Evolutionary conservation across 2,797 vertebrate genomes (phyloP), one percentile per base, ranked within the genome.

Genomic region (Sylvilagus floridanus): DNA sequence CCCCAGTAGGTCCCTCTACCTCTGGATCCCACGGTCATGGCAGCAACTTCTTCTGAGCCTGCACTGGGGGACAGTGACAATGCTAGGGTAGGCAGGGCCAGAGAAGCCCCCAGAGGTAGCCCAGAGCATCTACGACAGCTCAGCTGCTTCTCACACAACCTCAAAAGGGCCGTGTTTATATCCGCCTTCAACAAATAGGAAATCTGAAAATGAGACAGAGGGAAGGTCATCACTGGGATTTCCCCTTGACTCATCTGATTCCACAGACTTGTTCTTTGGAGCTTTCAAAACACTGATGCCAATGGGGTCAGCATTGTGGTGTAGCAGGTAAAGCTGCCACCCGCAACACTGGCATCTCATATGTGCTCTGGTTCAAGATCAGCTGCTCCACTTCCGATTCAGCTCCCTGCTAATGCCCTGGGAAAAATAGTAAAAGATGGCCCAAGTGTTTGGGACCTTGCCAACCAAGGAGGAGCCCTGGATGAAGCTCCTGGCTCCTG

Each of bases 241-340:
- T 81, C 76, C 95, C 26, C 35, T 77, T 42, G 50, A 66, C 63
- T 84, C 92, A 28, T 63, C 77, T 76, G 50, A 93, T 92, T 90
- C 54, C 42, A 85, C 85, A 85, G 66, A 76, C 16, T 37, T 30
- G 28, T 77, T n/a, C 90, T 91, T 88, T 32, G 32, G 60, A 90
- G 26, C 30, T 88, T 71, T 84, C 22, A 68, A 95, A 93, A 90
- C 21, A 76, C 0, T 57, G 69, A 69, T n/a, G 19, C 14, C 19
- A 21, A 57, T 11, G 16, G 54, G 54, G 54, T 21, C 54, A 57
- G 54, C 14, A 16, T 21, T 57, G 54, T 57, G 54, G 17, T 8
- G 14, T 19, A 57, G 54, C 19, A 21, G 54, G 54, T 21, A 57
- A 57, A 57, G 14, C 54, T 16, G 17, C 19, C 54, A 16, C 54